phyloP scores from a whole-genome alignment of 2,888 invertebrate species.

The Orchesella flavescens region DNA sequence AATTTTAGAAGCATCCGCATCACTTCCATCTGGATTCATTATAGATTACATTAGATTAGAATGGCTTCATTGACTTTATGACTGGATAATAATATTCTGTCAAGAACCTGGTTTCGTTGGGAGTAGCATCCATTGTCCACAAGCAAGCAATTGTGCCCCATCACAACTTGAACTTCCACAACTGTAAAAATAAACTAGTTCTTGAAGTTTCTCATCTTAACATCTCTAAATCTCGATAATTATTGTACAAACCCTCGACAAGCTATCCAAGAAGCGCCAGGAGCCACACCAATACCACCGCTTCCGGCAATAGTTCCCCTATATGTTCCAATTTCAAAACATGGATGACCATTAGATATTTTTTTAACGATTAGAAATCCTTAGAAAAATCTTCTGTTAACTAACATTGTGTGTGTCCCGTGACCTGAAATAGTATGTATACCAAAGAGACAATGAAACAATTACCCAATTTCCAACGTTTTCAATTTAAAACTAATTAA shows the following conservation, averaged over 20 bases:
- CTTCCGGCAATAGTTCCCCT: slow-evolving; percentile 42
- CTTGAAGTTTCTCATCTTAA: too few relatives aligned
- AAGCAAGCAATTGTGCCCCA: slow-evolving; percentile 5
- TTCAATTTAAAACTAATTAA: not conserved
- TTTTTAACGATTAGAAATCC: too few relatives aligned
- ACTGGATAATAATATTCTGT: too few relatives aligned
- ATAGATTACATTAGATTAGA: too few relatives aligned
- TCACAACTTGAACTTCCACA: slow-evolving; percentile 14
- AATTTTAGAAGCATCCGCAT: slow-evolving; percentile 9
- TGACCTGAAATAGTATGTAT: slow-evolving; percentile 17
- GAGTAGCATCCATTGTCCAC: slow-evolving; percentile 45
- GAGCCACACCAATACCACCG: slow-evolving; percentile 37
- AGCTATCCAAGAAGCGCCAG: slow-evolving; percentile 39
- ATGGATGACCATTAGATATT: too few relatives aligned
- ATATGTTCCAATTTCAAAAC: too few relatives aligned
- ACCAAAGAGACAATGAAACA: not conserved
- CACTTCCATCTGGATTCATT: slow-evolving; percentile 29
- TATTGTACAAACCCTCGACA: slow-evolving; percentile 9
- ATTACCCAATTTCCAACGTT: too few relatives aligned
- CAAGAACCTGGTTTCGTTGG: slow-evolving; percentile 40
- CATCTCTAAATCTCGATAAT: too few relatives aligned
- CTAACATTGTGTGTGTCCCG: slow-evolving; percentile 43
- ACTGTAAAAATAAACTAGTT: too few relatives aligned
- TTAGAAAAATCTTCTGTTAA: too few relatives aligned
- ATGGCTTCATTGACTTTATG: too few relatives aligned